Evolutionary conservation across 2,113 vertebrate species (phyloP).

Genomic region (Caracal caracal): DNA sequence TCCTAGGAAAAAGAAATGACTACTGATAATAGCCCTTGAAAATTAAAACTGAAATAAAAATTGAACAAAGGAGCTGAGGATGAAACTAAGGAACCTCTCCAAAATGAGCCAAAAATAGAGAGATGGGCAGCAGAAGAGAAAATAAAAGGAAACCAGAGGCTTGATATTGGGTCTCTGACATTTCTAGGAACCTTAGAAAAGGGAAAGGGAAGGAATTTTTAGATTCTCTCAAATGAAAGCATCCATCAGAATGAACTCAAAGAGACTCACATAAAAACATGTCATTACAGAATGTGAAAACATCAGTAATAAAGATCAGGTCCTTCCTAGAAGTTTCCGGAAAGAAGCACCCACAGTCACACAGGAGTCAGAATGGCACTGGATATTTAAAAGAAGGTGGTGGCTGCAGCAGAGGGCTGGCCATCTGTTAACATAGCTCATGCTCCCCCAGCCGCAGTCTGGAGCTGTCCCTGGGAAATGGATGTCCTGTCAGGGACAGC

Average conservation of each 20-base stretch:
- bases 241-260: not conserved
- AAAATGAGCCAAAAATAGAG: not conserved
- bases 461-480: not conserved
- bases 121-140: not conserved
- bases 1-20: not conserved
- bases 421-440: not conserved
- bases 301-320: not conserved
- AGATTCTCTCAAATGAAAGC: not conserved
- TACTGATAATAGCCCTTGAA: not conserved
- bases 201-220: not conserved
- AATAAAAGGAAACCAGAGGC: not conserved
- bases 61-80: not conserved
- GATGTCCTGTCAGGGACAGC: not conserved
- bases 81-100: not conserved
- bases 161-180: not conserved
- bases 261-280: not conserved
- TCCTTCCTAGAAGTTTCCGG: not conserved
- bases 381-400: not conserved
- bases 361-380: not conserved
- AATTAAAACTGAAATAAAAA: not conserved
- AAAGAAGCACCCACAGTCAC: not conserved
- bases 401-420: not conserved
- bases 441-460: not conserved
- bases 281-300: not conserved
- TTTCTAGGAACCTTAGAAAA: no score